Evolutionary conservation across 2,797 vertebrate species (phyloP).

Genomic region (Cottoperca gobio): DNA sequence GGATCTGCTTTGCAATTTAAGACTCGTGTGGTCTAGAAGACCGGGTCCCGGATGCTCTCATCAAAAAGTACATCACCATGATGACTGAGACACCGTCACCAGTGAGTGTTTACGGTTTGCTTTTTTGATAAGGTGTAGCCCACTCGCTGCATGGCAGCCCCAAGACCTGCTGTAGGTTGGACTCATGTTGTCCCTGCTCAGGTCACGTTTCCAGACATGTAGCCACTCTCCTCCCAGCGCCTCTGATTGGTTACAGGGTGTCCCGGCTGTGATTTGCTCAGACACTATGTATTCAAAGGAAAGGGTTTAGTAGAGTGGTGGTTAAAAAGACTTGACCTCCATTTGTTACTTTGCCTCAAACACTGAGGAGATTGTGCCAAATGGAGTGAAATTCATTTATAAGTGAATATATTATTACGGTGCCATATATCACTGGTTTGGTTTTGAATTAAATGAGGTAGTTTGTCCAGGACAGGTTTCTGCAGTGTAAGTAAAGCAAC

Average conservation of each 20-base stretch:
- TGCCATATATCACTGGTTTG: neutral
- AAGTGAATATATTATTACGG: neutral
- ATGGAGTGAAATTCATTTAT: too few relatives aligned
- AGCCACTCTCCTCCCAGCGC: conserved; percentile 45
- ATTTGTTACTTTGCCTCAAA: neutral
- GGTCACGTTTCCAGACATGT: conserved; percentile 71
- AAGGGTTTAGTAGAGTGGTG: neutral
- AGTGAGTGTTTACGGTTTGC: neutral
- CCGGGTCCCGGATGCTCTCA: too few relatives aligned
- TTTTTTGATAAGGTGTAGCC: neutral
- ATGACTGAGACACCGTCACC: neutral
- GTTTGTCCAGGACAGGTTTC: neutral
- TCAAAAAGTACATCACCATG: too few relatives aligned
- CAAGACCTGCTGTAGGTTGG: neutral
- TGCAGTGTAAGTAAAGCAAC: neutral
- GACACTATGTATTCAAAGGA: conserved; percentile 4
- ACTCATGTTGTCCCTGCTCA: conserved; percentile 11
- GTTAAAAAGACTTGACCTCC: conserved; percentile 3
- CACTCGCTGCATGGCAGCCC: neutral
- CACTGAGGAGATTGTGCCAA: neutral
- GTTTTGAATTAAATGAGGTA: neutral
- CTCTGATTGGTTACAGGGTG: conserved; percentile 63
- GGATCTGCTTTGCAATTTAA: neutral
- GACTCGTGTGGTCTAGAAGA: too few relatives aligned
- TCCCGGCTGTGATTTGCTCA: neutral